These are phyloP conservation scores for Tragelaphus scriptus DNA, from an alignment of 2,113 vertebrate genomes.

Conservation along the genomic window DNA sequence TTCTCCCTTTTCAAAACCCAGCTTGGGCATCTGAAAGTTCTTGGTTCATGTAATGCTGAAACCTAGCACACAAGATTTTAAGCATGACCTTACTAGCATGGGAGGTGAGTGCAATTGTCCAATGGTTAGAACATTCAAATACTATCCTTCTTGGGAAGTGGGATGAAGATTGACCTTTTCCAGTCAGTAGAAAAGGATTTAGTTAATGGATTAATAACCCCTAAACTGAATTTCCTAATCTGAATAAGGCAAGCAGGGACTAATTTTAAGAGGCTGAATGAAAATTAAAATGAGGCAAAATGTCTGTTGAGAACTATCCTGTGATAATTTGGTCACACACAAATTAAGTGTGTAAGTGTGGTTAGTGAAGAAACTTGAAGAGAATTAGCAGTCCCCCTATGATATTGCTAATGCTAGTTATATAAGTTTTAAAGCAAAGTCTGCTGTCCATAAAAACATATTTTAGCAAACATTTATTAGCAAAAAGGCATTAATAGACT, in stretches of 20 bases:
- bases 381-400: not conserved
- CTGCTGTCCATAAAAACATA: not conserved
- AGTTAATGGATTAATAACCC: not conserved
- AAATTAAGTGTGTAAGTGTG: not conserved
- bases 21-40: not conserved
- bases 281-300: not conserved
- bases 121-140: not conserved
- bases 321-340: not conserved
- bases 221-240: not conserved
- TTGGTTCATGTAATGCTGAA: not conserved
- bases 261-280: not conserved
- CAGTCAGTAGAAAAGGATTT: not conserved
- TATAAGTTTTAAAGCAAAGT: not conserved
- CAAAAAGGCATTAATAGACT: not conserved
- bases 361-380: not conserved
- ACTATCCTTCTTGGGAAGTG: not conserved
- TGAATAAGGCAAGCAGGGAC: not conserved
- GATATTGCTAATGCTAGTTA: not conserved
- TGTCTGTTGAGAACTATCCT: not conserved
- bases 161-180: not conserved
- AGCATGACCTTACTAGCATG: not conserved
- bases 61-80: not conserved
- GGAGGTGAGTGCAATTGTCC: not conserved
- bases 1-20: not conserved
- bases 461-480: not conserved